Evolutionary conservation across 1,140 invertebrate species (phyloP), one percentile per base, ranked within the genome.

Genomic region (Ooceraea biroi): DNA sequence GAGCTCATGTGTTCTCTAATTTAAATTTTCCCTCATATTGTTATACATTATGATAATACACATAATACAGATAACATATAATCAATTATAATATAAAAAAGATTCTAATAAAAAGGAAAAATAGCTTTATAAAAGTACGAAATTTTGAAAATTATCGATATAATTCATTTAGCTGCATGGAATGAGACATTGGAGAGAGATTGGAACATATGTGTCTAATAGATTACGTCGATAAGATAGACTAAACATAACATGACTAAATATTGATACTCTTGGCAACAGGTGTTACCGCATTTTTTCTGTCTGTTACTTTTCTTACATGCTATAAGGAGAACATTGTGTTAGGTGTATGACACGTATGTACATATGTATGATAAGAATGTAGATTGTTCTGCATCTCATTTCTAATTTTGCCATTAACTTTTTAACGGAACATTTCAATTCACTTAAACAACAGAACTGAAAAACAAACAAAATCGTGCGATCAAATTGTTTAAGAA

Each of bases 251-350:
- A 27, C 58, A 76, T 65, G 57, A 60, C 27, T 76, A 50, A 76
- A 36, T 76, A 76, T 76, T 76, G 22, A 60, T 11, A 27, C 5
- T 30, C 14, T n/a, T 60, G 71, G 71, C 71, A 74, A 74, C 71
- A 74, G 71, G 55, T 74, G 71, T 60, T 74, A 61, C 41, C 25
- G 4, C 11, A 46, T 30, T 74, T 48, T 22, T 61, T 74, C 57
- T 8, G 52, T 55, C 36, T 63, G n/a, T n/a, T n/a, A n/a, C 14
- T 63, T n/a, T 8, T 63, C 30, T 74, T 61, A 61, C 27, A 12
- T 48, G 17, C 22, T 48, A 30, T 46, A 27, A 25, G 3, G 61
- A 61, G 25, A 30, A 61, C 25, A 19, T 41, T 14, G 12, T 2
- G 22, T 60, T 30, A 50, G 30, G n/a, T n/a, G n/a, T n/a, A 25